Evolutionary conservation across 1,140 invertebrate species (phyloP), one percentile per base, ranked within the genome.

Genomic region (Dendroctonus valens): DNA sequence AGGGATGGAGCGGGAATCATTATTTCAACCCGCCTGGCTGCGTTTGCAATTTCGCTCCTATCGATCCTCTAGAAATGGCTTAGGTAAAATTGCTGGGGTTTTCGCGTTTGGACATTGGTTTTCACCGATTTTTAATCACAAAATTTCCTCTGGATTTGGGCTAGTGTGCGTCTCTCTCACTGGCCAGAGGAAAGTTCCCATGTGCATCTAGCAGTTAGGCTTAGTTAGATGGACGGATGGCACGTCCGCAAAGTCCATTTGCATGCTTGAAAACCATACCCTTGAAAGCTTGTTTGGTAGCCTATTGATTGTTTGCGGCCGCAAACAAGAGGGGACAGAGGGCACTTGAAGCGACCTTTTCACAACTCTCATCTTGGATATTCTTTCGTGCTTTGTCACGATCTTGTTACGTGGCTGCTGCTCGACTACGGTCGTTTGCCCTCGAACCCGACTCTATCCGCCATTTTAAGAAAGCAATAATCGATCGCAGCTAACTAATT

Each of bases 401-500:
- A 52, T 52, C 26, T 52, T 26, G 50, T 52, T 52, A 52, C 50
- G 50, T 52, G 26, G 50, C 42, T 12, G 50, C 26, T 52, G 26
- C 26, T 12, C 50, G 12, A 26, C 50, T 11, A 6, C n/a, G 50
- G 50, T 52, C 50, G 50, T 52, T 52, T 52, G 50, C 53, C 53
- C 41, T n/a, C 53, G 37, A 55, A 41, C 53, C 37, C 5, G 53
- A 12, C 9, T 55, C 50, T 8, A 39, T 39, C 8, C 53, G 53
- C 53, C 53, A 55, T 55, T 55, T 55, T 55, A 55, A 55, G 53
- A 55, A 55, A 55, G 37, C 37, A 11, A 55, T 55, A 55, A 55
- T 55, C 53, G 53, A 39, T 55, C 38, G 53, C 37, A 40, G 53
- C 53, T 40, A 40, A 55, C 26, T 55, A 55, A 55, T 55, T 41